Base-by-base conservation (phyloP, 2,888 invertebrate species). In the Eumacrocentrus americanus region DNA sequence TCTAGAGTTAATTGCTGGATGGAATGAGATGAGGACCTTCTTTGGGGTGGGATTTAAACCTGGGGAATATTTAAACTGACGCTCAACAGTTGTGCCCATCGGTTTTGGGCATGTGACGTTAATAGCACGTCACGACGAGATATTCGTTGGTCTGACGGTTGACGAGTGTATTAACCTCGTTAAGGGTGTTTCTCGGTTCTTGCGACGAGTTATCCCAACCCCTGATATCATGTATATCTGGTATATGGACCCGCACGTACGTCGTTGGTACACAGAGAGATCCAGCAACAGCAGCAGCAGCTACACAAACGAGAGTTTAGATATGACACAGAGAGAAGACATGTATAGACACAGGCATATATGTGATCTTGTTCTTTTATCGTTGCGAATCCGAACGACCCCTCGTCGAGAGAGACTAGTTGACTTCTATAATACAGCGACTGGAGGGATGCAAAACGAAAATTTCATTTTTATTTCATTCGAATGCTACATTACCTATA, bases 81-180 rank as follows among this genome's bases (percentile, higher is more conserved):
- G 70, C 77, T 77, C 75, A 76, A 78, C 77, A 78, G 77, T 76
- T 78, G 76, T 67, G 70, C 69, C 52, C 44, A 34, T 35, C 23
- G 42, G 40, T 51, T 58, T 40, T n/a, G 44, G 16, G 6, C 42
- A n/a, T n/a, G n/a, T n/a, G 58, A 60, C 55, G 48, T 60, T 54
- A 54, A 60, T 60, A 60, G 60, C 42, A 48, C 40, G 53, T 60
- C 54, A 54, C 47, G 40, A 40, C 5, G 29, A 4, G 29, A 29
- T 9, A 29, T 9, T 29, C 5, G 9, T 9, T 29, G 9, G 29
- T 29, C 25, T 48, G 58, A 61, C 58, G 53, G 46, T 60, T 59
- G 53, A 60, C 57, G 46, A 57, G 52, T 53, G 56, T 61, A 59
- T 57, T 52, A 72, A 72, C 72, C 74, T 77, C 75, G 74, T 76